Evolutionary conservation across 2,113 vertebrate genomes (phyloP), one percentile per base, ranked within the genome.

Genomic region (Xenopus borealis): DNA sequence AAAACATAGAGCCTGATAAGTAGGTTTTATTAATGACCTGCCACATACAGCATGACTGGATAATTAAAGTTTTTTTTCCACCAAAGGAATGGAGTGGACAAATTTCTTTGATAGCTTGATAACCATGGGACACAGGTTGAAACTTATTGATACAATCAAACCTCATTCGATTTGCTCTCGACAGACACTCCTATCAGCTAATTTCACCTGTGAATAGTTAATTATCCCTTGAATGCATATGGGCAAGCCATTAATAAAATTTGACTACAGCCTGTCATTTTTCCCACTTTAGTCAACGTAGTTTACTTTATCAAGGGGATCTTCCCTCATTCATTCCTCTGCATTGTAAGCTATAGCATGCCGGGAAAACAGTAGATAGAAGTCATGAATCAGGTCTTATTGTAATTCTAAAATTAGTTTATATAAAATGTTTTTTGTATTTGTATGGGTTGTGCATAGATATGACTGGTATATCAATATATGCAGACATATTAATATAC

Each of bases 11-110:
- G 85, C 81, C 87, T 89, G 95, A 98, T 98, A 98, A 96, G 93
- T 94, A 91, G 90, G 84, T 90, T 96, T 96, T 96, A 99, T 99
- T 99, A 98, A 99, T 98, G 95, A 95, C 95, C 96, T 98, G 96
- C 95, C 96, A 98, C 86, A 81, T 66, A 83, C 92, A 69, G 57
- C 65, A 72, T 89, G 93, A 89, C 91, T 80, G 92, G 93, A 93
- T 97, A 97, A 99, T 99, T 98, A 98, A 94, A 94, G 91, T 88
- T 89, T 86, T 86, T 90, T 83, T 82, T 20, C 85, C 85, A 85
- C 72, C 87, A 85, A 81, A 87, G 85, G 89, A 88, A 90, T 92
- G 94, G 89, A 93, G 91, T 86, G 89, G 92, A 95, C 94, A 98
- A 92, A 96, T 96, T 96, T 95, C 92, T 92, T 91, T 89, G 95